Evolutionary conservation across 2,113 vertebrate species (phyloP).

Genomic region (Pardalotus punctatus): DNA sequence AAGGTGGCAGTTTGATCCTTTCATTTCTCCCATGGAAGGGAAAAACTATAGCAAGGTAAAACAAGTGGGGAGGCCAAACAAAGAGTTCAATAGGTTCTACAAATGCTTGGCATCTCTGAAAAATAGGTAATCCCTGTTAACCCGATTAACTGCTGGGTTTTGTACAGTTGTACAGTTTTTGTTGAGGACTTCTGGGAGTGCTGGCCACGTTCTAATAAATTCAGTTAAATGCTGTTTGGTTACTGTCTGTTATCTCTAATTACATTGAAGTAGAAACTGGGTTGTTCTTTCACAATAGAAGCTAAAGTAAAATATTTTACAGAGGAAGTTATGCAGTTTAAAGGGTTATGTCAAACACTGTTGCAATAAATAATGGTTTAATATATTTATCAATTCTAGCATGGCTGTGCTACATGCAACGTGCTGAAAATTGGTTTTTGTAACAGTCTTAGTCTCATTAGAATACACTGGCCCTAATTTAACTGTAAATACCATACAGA

Average conservation of each 20-base stretch:
- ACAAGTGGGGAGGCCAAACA: background rate
- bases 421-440: background rate
- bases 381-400: background rate
- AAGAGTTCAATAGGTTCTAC: background rate
- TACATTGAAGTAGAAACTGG: background rate
- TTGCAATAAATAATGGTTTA: background rate
- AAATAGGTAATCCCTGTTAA: background rate
- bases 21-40: background rate
- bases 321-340: background rate
- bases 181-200: background rate
- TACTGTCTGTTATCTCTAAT: background rate
- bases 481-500: background rate
- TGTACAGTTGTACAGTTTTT: background rate
- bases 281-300: background rate
- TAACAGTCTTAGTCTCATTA: background rate
- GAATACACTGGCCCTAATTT: background rate
- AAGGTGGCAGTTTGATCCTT: background rate
- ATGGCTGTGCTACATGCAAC: background rate
- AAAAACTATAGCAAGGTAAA: background rate
- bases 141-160: background rate
- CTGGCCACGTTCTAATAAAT: background rate
- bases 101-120: background rate
- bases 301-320: background rate
- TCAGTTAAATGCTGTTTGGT: background rate
- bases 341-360: background rate